Conservation (phyloP, 2,797 vertebrate genomes). For the Squalus acanthias region DNA sequence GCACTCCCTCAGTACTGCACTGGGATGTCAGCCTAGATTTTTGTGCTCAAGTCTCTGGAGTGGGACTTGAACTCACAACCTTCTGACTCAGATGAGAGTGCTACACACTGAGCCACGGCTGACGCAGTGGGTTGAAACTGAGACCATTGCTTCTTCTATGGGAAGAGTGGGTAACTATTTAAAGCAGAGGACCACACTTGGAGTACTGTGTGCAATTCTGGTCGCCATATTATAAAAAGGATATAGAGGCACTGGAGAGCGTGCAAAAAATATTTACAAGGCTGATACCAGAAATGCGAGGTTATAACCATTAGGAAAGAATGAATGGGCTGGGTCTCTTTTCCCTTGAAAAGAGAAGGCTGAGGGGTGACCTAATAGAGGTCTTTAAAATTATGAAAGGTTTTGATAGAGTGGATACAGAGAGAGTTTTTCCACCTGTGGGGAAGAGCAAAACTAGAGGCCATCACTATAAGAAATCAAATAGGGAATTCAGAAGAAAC, state of each 20-base stretch:
- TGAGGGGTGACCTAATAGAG: background rate
- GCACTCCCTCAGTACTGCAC: too few species aligned
- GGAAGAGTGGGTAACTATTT: background rate
- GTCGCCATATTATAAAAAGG: background rate
- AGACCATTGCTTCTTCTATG: background rate
- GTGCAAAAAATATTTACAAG: background rate
- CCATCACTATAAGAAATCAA: background rate
- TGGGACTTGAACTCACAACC: too few species aligned
- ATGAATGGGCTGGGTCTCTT: too few species aligned
- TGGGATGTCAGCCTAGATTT: too few species aligned
- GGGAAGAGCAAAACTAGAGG: background rate
- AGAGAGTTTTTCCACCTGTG: background rate
- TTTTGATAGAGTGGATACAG: background rate
- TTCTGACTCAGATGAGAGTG: too few species aligned
- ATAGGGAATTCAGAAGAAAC: background rate
- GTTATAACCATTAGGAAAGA: background rate
- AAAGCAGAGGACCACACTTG: background rate
- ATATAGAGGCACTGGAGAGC: background rate
- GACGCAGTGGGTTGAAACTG: too few species aligned
- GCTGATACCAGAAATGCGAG: background rate
- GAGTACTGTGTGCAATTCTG: background rate
- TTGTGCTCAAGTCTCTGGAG: too few species aligned
- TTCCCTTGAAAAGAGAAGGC: background rate
- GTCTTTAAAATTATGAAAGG: background rate
- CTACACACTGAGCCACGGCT: too few species aligned